Evolutionary conservation across 2,888 invertebrate genomes (phyloP), one percentile per base, ranked within the genome.

Genomic region (Carpatolechia fugitivella): DNA sequence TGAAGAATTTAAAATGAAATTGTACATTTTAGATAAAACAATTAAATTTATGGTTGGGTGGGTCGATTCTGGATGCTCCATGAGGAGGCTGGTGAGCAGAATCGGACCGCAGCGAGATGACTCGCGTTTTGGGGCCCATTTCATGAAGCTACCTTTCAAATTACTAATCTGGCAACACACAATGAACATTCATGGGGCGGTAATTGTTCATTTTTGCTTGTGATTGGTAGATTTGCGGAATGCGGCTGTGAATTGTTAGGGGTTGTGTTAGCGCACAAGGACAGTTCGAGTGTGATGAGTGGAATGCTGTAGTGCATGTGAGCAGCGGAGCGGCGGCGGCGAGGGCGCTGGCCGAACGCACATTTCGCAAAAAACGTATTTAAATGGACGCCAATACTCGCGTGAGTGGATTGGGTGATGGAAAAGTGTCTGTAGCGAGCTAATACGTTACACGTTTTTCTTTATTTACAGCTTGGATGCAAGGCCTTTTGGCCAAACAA

Each of bases 281-380:
- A 60, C 61, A 58, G 60, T 60, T 62, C 59, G 62, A 59, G 63
- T 40, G 57, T 53, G 40, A 46, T 41, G 56, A 57, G 51, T 49
- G 46, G 31, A 50, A 46, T 47, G 57, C 46, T 30, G 31, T 33
- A 52, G 55, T 36, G 54, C 13, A 51, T 60, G 60, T 65, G 60
- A 58, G 63, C 56, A 61, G 63, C 63, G 58, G 56, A 60, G 59
- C 63, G 60, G 53, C 60, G 55, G 60, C 57, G 47, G 58, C 55
- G 55, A 56, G 52, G 59, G 58, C 58, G 58, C 46, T 3, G n/a
- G 29, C 10, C 24, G 35, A 14, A 14, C 50, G 3, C 44, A 1
- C 20, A 20, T 29, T 29, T 24, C 13, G 20, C 20, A 16, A 36
- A 20, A 30, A 38, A 10, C 38, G 6, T 4, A 24, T 24, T 24